Base-by-base conservation (phyloP, 2,888 invertebrate species). In the Papilio elwesi region DNA sequence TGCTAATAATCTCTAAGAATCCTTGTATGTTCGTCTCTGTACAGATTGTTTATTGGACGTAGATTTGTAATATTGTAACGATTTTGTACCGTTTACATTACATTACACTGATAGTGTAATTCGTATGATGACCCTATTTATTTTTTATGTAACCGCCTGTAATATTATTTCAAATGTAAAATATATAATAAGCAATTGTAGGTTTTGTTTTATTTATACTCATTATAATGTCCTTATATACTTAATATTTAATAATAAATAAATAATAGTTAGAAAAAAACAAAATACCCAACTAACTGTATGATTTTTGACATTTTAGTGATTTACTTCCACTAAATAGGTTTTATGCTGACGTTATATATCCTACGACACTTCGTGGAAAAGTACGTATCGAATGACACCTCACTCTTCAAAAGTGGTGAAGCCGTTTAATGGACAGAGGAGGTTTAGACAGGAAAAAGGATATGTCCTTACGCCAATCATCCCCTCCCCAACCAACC, bases 121-220 rank as follows among this genome's bases (percentile, higher is more conserved):
- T 83, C 81, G 74, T 83, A 82, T 75, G 80, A 82, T 75, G 80
- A 80, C 85, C 87, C 89, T 91, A 92, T 92, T 93, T 93, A 92
- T 92, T 93, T 87, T 88, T 90, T 90, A 90, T 93, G 90, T 93
- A 93, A 93, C 92, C 93, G 92, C 92, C 92, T 93, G 91, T 84
- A 83, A 83, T 91, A 90, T 90, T 89, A 92, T 91, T 91, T 91
- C 81, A 88, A 90, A 89, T 92, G 92, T 93, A 92, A 91, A 93
- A 93, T 73, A 92, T 91, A 92, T 91, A 78, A 89, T 88, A 90
- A 90, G 91, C 90, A 90, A 90, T 89, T 88, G 89, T 90, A 85
- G 85, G 86, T 64, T 65, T 75, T 76, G 79, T 83, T 81, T 83
- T 75, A 79, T 78, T 82, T 67, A n/a, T 38, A 57, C 26, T 26